phyloP scores from a whole-genome alignment of 2,888 invertebrate genomes.

The Drosophila pseudotalamancana region DNA sequence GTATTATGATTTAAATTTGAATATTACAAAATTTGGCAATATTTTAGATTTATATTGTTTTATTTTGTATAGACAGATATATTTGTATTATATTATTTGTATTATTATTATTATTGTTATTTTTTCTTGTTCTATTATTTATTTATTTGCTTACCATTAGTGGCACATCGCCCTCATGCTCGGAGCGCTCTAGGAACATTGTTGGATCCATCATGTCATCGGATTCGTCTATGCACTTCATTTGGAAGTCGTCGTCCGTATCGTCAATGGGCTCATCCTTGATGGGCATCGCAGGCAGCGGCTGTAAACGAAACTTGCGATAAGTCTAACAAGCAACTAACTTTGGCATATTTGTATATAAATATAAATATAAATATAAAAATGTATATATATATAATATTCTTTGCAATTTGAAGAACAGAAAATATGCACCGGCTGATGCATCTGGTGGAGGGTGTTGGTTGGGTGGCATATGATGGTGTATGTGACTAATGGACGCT shows the following conservation, averaged over 20 bases:
- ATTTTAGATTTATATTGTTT: no score
- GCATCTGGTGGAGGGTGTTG: background rate
- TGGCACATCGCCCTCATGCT: conserved; percentile 81
- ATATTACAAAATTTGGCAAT: no score
- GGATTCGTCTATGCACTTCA: conserved; percentile 79
- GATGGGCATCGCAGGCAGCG: conserved; percentile 82
- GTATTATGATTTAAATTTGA: no score
- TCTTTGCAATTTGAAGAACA: conserved; percentile 26
- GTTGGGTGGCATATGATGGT: conserved; percentile 2
- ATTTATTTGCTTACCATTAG: conserved; percentile 63
- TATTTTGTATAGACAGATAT: no score
- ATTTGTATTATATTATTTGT: no score
- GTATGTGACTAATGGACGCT: conserved; percentile 37
- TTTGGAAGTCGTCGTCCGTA: conserved; percentile 80
- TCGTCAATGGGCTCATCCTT: conserved; percentile 83
- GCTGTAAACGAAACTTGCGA: conserved; percentile 60
- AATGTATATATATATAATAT: background rate
- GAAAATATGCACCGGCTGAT: conserved; percentile 21
- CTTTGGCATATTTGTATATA: background rate
- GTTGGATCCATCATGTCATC: conserved; percentile 84
- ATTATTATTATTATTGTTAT: no score
- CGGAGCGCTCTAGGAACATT: conserved; percentile 83
- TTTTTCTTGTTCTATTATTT: background rate
- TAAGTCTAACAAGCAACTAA: conserved; percentile 1
- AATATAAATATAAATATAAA: background rate